Conservation (phyloP, 2,797 vertebrate species). For the Dromococcyx pavoninus region DNA sequence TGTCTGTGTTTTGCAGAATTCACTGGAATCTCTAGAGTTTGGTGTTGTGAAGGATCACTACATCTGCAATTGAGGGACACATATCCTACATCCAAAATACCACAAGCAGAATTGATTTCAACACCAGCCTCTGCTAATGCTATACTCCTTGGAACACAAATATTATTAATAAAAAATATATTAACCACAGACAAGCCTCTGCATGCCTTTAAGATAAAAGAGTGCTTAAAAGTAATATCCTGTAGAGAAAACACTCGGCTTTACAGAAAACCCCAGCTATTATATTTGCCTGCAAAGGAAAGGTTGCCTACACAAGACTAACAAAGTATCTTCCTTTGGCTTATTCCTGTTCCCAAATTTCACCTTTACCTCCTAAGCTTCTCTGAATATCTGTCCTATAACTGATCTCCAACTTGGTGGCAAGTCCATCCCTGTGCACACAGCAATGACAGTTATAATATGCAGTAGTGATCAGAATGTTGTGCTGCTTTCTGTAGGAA, state of each 20-base stretch:
- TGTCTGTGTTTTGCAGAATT: background rate
- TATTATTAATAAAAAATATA: background rate
- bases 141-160: background rate
- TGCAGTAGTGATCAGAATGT: background rate
- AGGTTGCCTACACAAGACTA: background rate
- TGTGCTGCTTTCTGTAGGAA: background rate
- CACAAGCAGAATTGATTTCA: background rate
- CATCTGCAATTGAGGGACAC: background rate
- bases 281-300: background rate
- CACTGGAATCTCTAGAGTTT: background rate
- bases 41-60: background rate
- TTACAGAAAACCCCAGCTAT: background rate
- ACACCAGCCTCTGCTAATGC: background rate
- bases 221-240: background rate
- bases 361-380: background rate
- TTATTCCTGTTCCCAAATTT: background rate
- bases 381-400: background rate
- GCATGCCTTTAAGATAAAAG: background rate
- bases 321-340: background rate
- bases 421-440: background rate
- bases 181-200: background rate
- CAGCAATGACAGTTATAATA: background rate
- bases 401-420: background rate
- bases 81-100: background rate
- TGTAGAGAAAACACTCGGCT: background rate